These are phyloP conservation scores for Hypomesus transpacificus DNA, from an alignment of 2,113 vertebrate species.

Conservation along the genomic window DNA sequence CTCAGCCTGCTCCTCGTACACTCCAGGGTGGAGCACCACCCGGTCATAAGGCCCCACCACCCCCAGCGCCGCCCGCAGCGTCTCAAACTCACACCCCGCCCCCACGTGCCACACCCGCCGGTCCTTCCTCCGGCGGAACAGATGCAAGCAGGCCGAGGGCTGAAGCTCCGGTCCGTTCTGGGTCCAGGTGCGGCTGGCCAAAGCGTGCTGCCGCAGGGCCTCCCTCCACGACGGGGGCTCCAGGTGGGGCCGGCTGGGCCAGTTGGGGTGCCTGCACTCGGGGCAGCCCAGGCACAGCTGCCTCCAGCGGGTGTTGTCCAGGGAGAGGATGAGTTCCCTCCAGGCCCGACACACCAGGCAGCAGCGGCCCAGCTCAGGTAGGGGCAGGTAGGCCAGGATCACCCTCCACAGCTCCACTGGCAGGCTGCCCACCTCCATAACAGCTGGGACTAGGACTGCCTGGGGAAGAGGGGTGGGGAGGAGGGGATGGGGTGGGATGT, in stretches of 20 bases:
- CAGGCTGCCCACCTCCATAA: slow-evolving; percentile 76
- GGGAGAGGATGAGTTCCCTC: slow-evolving; percentile 81
- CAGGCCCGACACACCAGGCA: slow-evolving; percentile 84
- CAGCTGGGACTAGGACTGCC: slow-evolving; percentile 40
- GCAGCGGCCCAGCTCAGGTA: slow-evolving; percentile 84
- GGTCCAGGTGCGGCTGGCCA: slow-evolving; percentile 81
- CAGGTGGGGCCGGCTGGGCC: slow-evolving; percentile 77
- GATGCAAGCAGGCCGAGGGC: slow-evolving; percentile 77
- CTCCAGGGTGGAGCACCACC: slow-evolving; percentile 77
- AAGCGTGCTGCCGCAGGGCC: slow-evolving; percentile 79
- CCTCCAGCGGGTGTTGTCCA: slow-evolving; percentile 89
- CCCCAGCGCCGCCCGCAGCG: slow-evolving; percentile 75
- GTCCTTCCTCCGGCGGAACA: slow-evolving; percentile 79
- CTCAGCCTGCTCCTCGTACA: slow-evolving; percentile 83
- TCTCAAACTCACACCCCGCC: slow-evolving; percentile 72
- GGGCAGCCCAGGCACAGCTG: slow-evolving; percentile 80
- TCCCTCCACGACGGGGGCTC: slow-evolving; percentile 83
- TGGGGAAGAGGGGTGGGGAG: slow-evolving; percentile 19
- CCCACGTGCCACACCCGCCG: slow-evolving; percentile 74
- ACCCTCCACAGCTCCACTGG: slow-evolving; percentile 83
- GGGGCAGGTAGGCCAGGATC: slow-evolving; percentile 79
- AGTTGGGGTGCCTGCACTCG: slow-evolving; percentile 83
- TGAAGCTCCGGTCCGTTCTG: slow-evolving; percentile 76
- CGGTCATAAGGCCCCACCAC: slow-evolving; percentile 75
- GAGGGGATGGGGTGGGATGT: background rate